These are phyloP conservation scores for Valencia hispanica DNA, from an alignment of 2,797 vertebrate species.

Conservation along the genomic window DNA sequence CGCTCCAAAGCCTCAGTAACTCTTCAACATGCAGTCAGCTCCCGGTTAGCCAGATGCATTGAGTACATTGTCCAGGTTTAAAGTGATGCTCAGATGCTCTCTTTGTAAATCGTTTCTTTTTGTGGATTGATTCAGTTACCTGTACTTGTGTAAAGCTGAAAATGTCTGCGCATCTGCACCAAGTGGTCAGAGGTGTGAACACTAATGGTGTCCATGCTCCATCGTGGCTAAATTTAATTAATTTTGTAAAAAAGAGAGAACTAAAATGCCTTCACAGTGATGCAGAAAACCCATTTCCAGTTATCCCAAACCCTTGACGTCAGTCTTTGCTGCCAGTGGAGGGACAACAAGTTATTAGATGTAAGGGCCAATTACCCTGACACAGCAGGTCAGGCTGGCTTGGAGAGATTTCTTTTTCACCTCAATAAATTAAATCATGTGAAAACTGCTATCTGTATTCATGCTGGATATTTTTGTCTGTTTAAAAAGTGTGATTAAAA, in stretches of 20 bases:
- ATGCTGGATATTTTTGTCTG: not conserved
- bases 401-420: not conserved
- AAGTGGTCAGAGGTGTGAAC: no score
- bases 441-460: not conserved
- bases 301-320: no score
- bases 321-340: not conserved
- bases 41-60: no score
- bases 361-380: not conserved
- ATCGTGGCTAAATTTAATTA: not conserved
- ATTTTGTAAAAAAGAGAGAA: not conserved
- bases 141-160: no score
- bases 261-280: not conserved
- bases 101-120: no score
- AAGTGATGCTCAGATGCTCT: no score
- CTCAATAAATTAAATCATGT: not conserved
- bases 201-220: not conserved
- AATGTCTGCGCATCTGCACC: no score
- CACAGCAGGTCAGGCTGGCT: not conserved
- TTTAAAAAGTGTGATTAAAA: not conserved
- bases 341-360: not conserved
- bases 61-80: no score
- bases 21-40: no score
- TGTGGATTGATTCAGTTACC: no score
- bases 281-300: no score
- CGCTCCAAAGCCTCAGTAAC: no score